phyloP scores from a whole-genome alignment of 2,888 invertebrate genomes.

The Adelphocoris suturalis region DNA sequence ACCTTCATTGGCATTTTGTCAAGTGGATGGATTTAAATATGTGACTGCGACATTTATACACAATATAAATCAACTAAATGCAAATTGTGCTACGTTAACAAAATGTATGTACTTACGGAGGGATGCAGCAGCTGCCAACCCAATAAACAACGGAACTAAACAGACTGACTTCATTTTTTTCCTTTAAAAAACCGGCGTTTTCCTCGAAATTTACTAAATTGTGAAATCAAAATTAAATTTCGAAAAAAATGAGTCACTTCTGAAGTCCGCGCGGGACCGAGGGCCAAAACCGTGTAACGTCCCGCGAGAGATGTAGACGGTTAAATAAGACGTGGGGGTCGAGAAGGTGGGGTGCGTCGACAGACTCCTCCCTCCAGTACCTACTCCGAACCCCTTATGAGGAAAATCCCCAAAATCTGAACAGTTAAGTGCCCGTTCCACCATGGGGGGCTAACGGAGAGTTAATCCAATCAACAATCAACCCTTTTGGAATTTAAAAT shows the following conservation, averaged over 20 bases:
- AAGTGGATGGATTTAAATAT: too few relatives aligned
- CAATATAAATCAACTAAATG: too few relatives aligned
- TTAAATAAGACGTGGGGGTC: neutral
- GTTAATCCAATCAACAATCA: too few relatives aligned
- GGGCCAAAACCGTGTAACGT: neutral
- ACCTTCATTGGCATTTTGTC: too few relatives aligned
- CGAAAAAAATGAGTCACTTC: conserved; percentile 14
- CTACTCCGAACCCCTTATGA: too few relatives aligned
- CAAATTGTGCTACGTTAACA: too few relatives aligned
- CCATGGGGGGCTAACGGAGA: too few relatives aligned
- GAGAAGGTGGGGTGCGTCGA: neutral
- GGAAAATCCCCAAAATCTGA: too few relatives aligned
- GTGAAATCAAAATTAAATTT: too few relatives aligned
- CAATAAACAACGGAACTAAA: conserved; percentile 2
- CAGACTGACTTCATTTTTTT: conserved; percentile 55
- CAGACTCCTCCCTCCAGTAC: neutral
- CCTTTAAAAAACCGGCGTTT: neutral
- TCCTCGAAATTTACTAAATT: neutral
- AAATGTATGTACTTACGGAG: conserved; percentile 29
- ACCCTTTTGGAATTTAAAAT: too few relatives aligned
- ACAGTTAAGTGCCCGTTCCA: too few relatives aligned
- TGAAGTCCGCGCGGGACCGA: neutral
- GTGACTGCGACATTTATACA: too few relatives aligned
- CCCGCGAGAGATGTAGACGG: neutral
- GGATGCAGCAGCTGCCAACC: neutral